Evolutionary conservation across 2,888 invertebrate genomes (phyloP).

Genomic region (Trichopria drosophilae): DNA sequence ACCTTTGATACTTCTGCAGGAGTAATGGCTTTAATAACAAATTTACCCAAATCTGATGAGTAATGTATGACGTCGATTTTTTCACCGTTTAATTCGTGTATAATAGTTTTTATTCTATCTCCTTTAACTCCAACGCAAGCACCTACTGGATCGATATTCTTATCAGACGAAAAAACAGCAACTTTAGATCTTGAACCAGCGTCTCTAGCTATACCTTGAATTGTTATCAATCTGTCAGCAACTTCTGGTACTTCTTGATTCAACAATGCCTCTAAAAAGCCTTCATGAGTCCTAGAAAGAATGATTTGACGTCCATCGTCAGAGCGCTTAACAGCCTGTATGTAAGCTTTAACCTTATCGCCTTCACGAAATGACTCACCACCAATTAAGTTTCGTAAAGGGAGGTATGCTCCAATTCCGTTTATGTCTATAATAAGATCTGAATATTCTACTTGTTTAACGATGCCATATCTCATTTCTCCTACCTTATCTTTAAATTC

Average conservation of each 20-base stretch:
- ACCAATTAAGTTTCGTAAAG: slow-evolving; percentile 20
- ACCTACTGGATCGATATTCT: slow-evolving; percentile 20
- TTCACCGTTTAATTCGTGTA: slow-evolving; percentile 21
- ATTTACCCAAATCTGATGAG: slow-evolving; percentile 8
- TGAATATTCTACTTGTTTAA: slow-evolving; percentile 24
- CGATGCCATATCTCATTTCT: slow-evolving; percentile 20
- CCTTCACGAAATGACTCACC: slow-evolving; percentile 21
- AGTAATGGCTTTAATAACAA: slow-evolving; percentile 20
- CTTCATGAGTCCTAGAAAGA: slow-evolving; percentile 16
- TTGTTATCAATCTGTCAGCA: slow-evolving; percentile 14
- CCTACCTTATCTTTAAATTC: slow-evolving; percentile 21
- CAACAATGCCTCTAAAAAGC: slow-evolving; percentile 19
- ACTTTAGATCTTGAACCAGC: slow-evolving; percentile 16
- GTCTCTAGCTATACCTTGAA: slow-evolving; percentile 17
- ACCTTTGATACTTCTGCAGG: slow-evolving; percentile 18
- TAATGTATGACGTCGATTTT: slow-evolving; percentile 22
- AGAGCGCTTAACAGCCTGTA: slow-evolving; percentile 17
- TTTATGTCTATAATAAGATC: slow-evolving; percentile 24
- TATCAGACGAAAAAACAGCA: slow-evolving; percentile 18
- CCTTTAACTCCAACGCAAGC: slow-evolving; percentile 22
- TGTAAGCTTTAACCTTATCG: slow-evolving; percentile 21
- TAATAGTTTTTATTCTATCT: slow-evolving; percentile 18
- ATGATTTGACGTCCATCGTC: slow-evolving; percentile 19
- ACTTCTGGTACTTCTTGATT: slow-evolving; percentile 23
- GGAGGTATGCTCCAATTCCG: slow-evolving; percentile 21